Conservation (phyloP, 2,113 vertebrate genomes). For the Oreochromis tanganicae region DNA sequence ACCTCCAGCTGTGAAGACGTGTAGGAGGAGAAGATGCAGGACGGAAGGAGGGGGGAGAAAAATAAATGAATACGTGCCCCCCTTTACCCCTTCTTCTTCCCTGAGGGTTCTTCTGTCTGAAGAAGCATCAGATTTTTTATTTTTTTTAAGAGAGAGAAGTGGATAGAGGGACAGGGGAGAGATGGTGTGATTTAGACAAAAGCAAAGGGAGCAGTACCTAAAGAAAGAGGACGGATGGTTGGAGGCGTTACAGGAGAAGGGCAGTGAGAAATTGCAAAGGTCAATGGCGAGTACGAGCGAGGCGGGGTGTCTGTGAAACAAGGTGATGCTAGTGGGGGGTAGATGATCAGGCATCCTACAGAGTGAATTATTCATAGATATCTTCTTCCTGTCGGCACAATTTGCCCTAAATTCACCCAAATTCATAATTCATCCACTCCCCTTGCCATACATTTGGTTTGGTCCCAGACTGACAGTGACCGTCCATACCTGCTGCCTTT, state of each 20-base stretch:
- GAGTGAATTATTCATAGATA: constrained; percentile 76
- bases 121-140: neutral
- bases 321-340: constrained; percentile 45
- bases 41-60: constrained; percentile 28
- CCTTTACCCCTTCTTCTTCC: constrained; percentile 47
- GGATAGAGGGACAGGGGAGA: neutral
- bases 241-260: neutral
- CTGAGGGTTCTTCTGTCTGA: constrained; percentile 62
- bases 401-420: constrained; percentile 75
- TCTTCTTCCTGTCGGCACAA: constrained; percentile 61
- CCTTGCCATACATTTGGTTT: constrained; percentile 38
- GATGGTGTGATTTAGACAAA: neutral
- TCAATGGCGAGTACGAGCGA: constrained; percentile 29
- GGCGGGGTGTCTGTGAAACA: constrained; percentile 16
- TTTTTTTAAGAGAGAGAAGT: neutral
- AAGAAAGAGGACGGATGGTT: constrained; percentile 6
- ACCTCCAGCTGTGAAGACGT: constrained; percentile 73
- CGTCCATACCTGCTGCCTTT: constrained; percentile 45
- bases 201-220: neutral
- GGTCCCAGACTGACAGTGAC: constrained; percentile 34
- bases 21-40: constrained; percentile 47
- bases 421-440: constrained; percentile 75
- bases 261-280: constrained; percentile 25
- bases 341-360: constrained; percentile 55
- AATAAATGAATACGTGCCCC: constrained; percentile 72